A percentile compares a stretch with the other conserved stretches of the same genome.
Evolutionary conservation across 2,888 invertebrate genomes (phyloP).

Genomic region (Athalia cordata): DNA sequence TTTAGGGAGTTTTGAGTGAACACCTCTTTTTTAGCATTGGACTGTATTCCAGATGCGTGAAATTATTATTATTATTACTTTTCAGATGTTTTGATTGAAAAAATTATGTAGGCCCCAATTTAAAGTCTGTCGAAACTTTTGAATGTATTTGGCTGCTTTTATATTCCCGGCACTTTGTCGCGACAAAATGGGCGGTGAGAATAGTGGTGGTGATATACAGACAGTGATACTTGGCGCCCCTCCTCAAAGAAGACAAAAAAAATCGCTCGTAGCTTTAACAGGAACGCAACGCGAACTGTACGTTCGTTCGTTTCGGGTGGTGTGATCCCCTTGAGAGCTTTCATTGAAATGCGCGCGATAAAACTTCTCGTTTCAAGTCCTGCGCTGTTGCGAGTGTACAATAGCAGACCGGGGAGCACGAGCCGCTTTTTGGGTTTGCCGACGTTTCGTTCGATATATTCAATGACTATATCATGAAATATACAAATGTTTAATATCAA

Average conservation of each 20-base stretch:
- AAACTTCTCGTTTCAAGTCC: conserved; percentile 58
- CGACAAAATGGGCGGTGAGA: conserved; percentile 15
- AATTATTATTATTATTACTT: too few species aligned
- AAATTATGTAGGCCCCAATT: too few species aligned
- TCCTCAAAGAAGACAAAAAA: background rate
- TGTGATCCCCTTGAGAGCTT: conserved; percentile 47
- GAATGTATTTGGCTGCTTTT: conserved; percentile 16
- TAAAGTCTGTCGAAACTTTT: background rate
- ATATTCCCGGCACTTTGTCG: conserved; percentile 23
- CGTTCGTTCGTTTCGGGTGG: background rate
- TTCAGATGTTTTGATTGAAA: too few species aligned
- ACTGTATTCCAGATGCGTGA: too few species aligned
- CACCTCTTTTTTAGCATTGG: too few species aligned
- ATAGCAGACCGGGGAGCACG: background rate
- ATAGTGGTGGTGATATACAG: background rate
- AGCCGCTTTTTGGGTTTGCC: background rate
- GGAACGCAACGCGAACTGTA: conserved; percentile 17
- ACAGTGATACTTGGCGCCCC: conserved; percentile 28
- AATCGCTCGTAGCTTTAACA: conserved; percentile 30
- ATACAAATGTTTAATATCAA: too few species aligned
- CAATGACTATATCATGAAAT: background rate
- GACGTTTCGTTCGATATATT: conserved; percentile 28
- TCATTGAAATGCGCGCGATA: conserved; percentile 51
- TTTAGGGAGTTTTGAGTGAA: too few species aligned
- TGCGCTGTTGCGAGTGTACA: conserved; percentile 25